These are phyloP conservation scores for Pammene fasciana DNA, from an alignment of 2,888 invertebrate species.

Conservation along the genomic window DNA sequence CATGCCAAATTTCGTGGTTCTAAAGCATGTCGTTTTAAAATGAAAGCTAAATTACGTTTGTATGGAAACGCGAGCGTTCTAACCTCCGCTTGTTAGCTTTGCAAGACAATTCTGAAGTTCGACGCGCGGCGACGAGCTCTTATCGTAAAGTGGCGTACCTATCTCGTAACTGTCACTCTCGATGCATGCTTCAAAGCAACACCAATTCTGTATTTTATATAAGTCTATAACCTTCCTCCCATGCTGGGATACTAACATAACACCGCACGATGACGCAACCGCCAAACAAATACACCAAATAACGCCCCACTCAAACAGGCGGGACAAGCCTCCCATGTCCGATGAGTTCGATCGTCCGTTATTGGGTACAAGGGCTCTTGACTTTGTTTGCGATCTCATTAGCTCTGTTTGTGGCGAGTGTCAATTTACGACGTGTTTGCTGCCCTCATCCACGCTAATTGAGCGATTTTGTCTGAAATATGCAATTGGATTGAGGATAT, in stretches of 20 bases:
- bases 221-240: constrained; percentile 21
- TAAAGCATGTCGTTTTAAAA: no score
- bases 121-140: no score
- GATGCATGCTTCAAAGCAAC: not conserved
- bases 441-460: constrained; percentile 68
- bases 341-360: constrained; percentile 59
- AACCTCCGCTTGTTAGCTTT: no score
- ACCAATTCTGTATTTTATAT: constrained; percentile 1
- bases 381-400: constrained; percentile 76
- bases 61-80: no score
- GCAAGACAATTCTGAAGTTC: no score
- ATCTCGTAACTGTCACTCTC: no score
- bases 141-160: no score
- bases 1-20: no score
- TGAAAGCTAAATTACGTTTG: no score
- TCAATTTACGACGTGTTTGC: constrained; percentile 80
- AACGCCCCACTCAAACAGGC: constrained; percentile 70
- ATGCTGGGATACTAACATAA: constrained; percentile 23
- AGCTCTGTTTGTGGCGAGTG: constrained; percentile 69
- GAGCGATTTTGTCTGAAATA: constrained; percentile 48
- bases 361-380: constrained; percentile 78
- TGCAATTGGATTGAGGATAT: constrained; percentile 28
- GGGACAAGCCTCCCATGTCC: constrained; percentile 56
- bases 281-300: constrained; percentile 66
- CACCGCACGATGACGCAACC: constrained; percentile 41